Evolutionary conservation across 2,888 invertebrate species (phyloP).

Genomic region (Lasioglossum oenotherae): DNA sequence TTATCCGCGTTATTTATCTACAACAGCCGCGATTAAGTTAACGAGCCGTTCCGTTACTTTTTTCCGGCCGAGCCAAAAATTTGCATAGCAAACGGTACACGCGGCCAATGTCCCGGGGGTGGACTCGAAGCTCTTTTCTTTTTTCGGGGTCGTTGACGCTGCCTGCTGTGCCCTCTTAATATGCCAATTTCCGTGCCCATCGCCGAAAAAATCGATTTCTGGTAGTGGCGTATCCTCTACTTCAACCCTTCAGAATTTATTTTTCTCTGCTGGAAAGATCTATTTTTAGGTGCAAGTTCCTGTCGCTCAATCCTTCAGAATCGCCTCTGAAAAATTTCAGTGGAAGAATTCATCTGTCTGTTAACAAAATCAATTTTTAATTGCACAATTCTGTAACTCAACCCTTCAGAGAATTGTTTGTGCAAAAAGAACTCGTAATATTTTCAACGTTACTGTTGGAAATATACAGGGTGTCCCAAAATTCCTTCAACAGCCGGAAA

Average conservation of each 20-base stretch:
- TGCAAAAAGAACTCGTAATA: too few relatives aligned
- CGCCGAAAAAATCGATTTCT: too few relatives aligned
- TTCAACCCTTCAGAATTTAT: neutral
- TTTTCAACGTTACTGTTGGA: too few relatives aligned
- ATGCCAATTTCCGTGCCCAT: neutral
- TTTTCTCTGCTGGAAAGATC: neutral
- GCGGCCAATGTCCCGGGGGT: neutral
- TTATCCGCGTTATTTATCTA: conserved; percentile 44
- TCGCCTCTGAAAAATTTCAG: neutral
- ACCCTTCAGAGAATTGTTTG: too few relatives aligned
- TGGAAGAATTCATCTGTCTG: neutral
- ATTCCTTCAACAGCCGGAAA: too few relatives aligned
- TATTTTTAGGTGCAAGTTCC: neutral
- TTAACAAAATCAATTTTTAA: neutral
- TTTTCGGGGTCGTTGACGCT: neutral
- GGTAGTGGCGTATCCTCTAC: neutral
- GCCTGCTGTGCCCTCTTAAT: neutral
- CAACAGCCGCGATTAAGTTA: conserved; percentile 28
- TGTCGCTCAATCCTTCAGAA: neutral
- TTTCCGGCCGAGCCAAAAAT: conserved; percentile 16
- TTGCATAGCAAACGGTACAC: conserved; percentile 25
- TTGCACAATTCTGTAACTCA: too few relatives aligned
- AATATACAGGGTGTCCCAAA: too few relatives aligned
- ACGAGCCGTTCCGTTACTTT: conserved; percentile 13
- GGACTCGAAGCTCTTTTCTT: neutral